A percentile compares a stretch with the other conserved stretches of the same genome.
Evolutionary conservation across 64 coral and sea anemone species (phyloP).

Genomic region (Montipora capricornis): DNA sequence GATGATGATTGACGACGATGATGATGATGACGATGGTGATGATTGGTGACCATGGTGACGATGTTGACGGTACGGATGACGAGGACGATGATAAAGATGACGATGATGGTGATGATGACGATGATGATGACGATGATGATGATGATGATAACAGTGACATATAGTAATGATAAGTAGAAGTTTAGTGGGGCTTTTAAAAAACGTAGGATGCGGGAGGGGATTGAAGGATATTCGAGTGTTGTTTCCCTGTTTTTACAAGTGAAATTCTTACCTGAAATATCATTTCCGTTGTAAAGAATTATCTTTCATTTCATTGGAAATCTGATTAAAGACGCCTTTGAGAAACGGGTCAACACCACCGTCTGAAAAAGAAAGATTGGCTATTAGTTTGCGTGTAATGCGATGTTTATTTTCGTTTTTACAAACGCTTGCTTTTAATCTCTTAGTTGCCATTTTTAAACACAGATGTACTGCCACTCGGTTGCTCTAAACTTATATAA

Average conservation of each 20-base stretch:
- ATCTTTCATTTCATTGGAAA: conserved; percentile 20
- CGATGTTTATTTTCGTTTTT: neutral
- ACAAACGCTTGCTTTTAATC: neutral
- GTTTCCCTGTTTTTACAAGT: neutral
- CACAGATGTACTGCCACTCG: neutral
- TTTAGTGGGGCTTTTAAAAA: too few species aligned
- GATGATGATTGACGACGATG: too few species aligned
- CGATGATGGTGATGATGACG: too few species aligned
- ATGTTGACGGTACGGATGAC: too few species aligned
- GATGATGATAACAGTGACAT: too few species aligned
- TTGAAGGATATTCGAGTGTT: neutral
- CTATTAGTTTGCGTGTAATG: neutral
- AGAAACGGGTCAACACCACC: conserved; percentile 37
- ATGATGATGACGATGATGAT: too few species aligned
- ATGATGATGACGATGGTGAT: too few species aligned
- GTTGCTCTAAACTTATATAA: too few species aligned
- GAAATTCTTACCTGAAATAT: conserved; percentile 9
- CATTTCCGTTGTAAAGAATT: neutral
- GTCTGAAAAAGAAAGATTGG: conserved; percentile 38
- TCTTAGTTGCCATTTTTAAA: neutral
- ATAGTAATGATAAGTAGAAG: too few species aligned
- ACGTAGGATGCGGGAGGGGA: too few species aligned
- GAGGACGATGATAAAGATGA: too few species aligned
- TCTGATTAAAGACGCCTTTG: conserved; percentile 40
- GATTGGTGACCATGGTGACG: too few species aligned